Evolutionary conservation across 2,113 vertebrate genomes (phyloP).

Genomic region (Caranx melampygus): DNA sequence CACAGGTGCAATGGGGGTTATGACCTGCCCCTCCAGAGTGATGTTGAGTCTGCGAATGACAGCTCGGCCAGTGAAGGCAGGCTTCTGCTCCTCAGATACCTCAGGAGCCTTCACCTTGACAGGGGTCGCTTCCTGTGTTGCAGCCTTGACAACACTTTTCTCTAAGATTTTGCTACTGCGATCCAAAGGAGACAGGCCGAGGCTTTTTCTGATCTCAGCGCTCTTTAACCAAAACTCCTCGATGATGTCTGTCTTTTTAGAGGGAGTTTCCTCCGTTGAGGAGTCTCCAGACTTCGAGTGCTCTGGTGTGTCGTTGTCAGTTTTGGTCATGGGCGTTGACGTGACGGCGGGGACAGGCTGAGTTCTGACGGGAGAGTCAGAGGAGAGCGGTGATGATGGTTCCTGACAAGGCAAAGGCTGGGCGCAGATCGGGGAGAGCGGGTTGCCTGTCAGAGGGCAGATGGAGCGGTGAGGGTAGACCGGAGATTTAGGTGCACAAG

Average conservation of each 20-base stretch:
- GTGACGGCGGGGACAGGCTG: constrained; percentile 89
- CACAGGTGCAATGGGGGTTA: constrained; percentile 85
- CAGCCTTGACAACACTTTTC: constrained; percentile 48
- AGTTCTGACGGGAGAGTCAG: constrained; percentile 90
- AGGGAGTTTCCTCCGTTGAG: constrained; percentile 80
- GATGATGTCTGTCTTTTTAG: constrained; percentile 90
- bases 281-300: constrained; percentile 75
- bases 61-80: constrained; percentile 75
- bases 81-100: constrained; percentile 81
- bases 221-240: constrained; percentile 99
- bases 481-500: constrained; percentile 75
- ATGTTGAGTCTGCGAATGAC: constrained; percentile 86
- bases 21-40: constrained; percentile 86
- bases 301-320: constrained; percentile 71
- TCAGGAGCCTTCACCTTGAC: constrained; percentile 74
- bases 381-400: constrained; percentile 83
- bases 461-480: constrained; percentile 75
- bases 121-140: constrained; percentile 55
- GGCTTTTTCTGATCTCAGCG: constrained; percentile 93
- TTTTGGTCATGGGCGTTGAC: constrained; percentile 86
- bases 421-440: constrained; percentile 90
- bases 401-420: constrained; percentile 90
- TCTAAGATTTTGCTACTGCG: constrained; percentile 84
- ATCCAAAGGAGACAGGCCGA: constrained; percentile 90
- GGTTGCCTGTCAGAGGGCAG: constrained; percentile 77